These are phyloP conservation scores for Aleiodes sp. DNA, from an alignment of 1,140 invertebrate genomes.

Conservation along the genomic window DNA sequence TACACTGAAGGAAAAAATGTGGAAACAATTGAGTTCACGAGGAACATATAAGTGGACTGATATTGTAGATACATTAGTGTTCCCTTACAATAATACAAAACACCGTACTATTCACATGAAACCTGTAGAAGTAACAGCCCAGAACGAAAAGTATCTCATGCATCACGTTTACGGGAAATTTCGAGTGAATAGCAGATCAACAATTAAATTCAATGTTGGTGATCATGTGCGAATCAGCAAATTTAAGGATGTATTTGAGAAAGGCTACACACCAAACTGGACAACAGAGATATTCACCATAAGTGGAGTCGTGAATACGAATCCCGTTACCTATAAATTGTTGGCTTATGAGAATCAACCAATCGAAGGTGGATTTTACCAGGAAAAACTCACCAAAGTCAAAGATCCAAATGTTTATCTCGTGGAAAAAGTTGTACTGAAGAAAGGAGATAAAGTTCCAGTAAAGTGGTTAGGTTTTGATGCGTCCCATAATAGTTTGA, in stretches of 20 bases:
- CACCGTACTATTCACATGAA: constrained; percentile 51
- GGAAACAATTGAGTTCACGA: constrained; percentile 48
- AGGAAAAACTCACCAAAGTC: no score
- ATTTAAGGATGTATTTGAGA: no score
- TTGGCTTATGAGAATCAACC: constrained; percentile 40
- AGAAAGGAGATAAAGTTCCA: no score
- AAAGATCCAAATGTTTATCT: no score
- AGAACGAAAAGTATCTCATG: constrained; percentile 24
- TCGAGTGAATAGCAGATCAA: background rate
- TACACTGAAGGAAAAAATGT: constrained; percentile 59
- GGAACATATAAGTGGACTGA: constrained; percentile 50
- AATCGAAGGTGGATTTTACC: constrained; percentile 54
- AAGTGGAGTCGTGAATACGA: constrained; percentile 42
- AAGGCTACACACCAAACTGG: background rate
- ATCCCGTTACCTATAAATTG: constrained; percentile 50
- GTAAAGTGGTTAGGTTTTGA: no score
- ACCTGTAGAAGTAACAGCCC: constrained; percentile 41
- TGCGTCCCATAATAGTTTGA: no score
- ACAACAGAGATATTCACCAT: constrained; percentile 54
- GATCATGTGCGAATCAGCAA: no score
- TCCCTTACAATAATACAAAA: constrained; percentile 48
- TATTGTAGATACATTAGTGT: background rate
- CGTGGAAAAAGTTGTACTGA: no score
- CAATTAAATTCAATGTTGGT: no score
- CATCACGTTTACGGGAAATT: background rate